Percentiles rank a stretch among this genome's conserved stretches.
These are phyloP conservation scores for Chaenodraco wilsoni DNA, from an alignment of 2,797 vertebrate species.

Conservation along the genomic window DNA sequence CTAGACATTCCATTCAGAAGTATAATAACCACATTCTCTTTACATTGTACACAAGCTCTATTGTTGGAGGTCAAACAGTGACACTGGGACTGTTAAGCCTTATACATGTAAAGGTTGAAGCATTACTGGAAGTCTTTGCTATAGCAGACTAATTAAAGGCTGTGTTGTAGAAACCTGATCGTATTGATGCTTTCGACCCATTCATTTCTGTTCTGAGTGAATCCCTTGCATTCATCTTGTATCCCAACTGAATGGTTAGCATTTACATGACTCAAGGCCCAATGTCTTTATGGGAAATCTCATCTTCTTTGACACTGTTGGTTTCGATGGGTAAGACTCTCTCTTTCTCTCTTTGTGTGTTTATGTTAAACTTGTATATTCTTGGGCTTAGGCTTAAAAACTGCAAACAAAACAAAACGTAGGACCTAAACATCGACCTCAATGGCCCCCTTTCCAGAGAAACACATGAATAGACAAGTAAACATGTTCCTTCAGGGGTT, in stretches of 20 bases:
- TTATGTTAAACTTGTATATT: too few relatives aligned
- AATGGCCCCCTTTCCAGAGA: not conserved
- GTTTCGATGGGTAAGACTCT: not conserved
- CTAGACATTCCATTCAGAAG: slow-evolving; percentile 12
- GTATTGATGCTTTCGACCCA: not conserved
- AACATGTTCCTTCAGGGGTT: too few relatives aligned
- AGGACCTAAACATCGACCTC: not conserved
- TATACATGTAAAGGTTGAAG: not conserved
- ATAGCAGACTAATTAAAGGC: not conserved
- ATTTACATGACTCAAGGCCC: not conserved
- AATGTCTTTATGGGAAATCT: too few relatives aligned
- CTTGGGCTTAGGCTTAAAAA: too few relatives aligned
- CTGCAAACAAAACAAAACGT: too few relatives aligned
- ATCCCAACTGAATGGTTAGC: not conserved
- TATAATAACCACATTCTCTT: slow-evolving; percentile 22
- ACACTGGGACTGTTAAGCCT: not conserved
- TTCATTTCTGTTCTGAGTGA: not conserved
- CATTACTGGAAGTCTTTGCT: not conserved
- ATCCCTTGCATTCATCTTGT: not conserved
- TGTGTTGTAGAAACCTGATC: not conserved
- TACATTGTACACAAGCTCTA: too few relatives aligned
- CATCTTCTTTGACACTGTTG: too few relatives aligned
- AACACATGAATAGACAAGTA: too few relatives aligned
- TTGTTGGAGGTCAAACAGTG: too few relatives aligned
- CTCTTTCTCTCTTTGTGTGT: too few relatives aligned